These are phyloP conservation scores for Centroberyx gerrardi DNA, from an alignment of 2,797 vertebrate species.

Conservation along the genomic window DNA sequence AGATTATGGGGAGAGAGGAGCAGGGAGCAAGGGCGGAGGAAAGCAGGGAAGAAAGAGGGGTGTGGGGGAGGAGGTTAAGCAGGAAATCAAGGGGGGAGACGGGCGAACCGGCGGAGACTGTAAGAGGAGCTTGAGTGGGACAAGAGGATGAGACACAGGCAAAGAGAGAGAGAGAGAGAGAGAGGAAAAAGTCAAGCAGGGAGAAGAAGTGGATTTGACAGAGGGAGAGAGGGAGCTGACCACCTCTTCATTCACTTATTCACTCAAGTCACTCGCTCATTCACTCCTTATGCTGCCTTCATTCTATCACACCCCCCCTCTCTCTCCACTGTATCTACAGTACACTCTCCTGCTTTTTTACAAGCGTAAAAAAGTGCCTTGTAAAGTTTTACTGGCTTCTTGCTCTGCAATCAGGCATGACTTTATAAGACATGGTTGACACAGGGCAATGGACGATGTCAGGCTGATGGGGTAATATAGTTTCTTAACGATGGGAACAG, in stretches of 20 bases:
- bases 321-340: slow-evolving; percentile 37
- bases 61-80: slow-evolving; percentile 22
- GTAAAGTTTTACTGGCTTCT: slow-evolving; percentile 62
- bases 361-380: slow-evolving; percentile 26
- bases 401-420: slow-evolving; percentile 49
- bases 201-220: slow-evolving; percentile 5
- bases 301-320: neutral
- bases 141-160: slow-evolving; percentile 7
- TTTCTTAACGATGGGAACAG: slow-evolving; percentile 49
- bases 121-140: slow-evolving; percentile 16
- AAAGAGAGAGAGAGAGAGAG: neutral
- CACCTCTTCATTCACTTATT: slow-evolving; percentile 20
- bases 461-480: slow-evolving; percentile 40
- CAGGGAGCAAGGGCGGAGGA: slow-evolving; percentile 30
- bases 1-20: slow-evolving; percentile 32
- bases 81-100: slow-evolving; percentile 34
- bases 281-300: neutral
- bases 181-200: too few relatives aligned
- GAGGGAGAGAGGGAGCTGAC: neutral
- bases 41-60: neutral
- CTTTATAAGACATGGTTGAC: slow-evolving; percentile 48
- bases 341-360: slow-evolving; percentile 34
- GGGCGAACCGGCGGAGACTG: neutral
- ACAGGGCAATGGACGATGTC: slow-evolving; percentile 53
- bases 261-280: slow-evolving; percentile 28